These are phyloP conservation scores for Pachyseris speciosa DNA, from an alignment of 64 coral and sea anemone species.

Conservation along the genomic window DNA sequence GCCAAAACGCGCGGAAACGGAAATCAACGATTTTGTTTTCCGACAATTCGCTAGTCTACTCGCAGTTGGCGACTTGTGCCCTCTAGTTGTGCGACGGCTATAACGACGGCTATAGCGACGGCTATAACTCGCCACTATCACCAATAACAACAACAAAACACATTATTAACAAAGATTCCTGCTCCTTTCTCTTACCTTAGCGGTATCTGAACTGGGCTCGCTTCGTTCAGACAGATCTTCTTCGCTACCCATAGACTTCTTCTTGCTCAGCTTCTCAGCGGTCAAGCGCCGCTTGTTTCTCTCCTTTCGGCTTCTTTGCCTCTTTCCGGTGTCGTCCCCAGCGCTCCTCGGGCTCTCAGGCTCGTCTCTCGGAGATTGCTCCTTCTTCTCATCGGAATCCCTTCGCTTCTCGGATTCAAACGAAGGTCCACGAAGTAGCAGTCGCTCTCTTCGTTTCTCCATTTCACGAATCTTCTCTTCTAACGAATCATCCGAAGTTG, in stretches of 20 bases:
- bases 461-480: slow-evolving; percentile 60
- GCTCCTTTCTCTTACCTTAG: background rate
- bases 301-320: slow-evolving; percentile 72
- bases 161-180: background rate
- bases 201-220: background rate
- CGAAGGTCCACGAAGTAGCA: slow-evolving; percentile 13
- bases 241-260: slow-evolving; percentile 24
- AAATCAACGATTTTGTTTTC: too few relatives aligned
- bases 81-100: too few relatives aligned
- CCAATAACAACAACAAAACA: too few relatives aligned
- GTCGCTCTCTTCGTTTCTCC: slow-evolving; percentile 58
- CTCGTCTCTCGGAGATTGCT: background rate
- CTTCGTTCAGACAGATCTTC: background rate
- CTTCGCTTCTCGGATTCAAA: slow-evolving; percentile 9
- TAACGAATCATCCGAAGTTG: slow-evolving; percentile 5
- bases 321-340: slow-evolving; percentile 55
- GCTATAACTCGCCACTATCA: too few relatives aligned
- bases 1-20: too few relatives aligned
- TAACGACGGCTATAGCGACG: too few relatives aligned
- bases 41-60: too few relatives aligned
- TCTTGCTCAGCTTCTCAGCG: slow-evolving; percentile 58
- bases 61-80: too few relatives aligned
- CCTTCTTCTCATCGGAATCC: background rate
- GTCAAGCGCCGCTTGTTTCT: slow-evolving; percentile 74
- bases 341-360: background rate